phyloP scores from a whole-genome alignment of 2,113 vertebrate species.

The Paramormyrops kingsleyae region DNA sequence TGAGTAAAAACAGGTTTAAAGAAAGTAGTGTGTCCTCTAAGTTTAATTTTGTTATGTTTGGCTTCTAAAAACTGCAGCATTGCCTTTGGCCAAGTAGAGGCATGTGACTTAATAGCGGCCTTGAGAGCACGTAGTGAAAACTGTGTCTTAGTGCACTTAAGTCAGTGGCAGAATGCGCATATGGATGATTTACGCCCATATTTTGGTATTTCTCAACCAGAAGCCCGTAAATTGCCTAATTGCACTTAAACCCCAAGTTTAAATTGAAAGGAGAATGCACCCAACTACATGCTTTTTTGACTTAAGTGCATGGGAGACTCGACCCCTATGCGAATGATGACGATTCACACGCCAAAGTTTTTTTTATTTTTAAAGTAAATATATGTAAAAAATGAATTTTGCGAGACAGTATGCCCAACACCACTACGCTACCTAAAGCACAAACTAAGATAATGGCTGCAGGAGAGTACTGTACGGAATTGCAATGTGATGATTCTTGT shows the following conservation, averaged over 20 bases:
- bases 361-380: not conserved
- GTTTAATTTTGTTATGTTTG: no score
- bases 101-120: no score
- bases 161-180: no score
- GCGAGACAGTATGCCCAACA: not conserved
- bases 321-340: not conserved
- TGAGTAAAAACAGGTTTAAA: no score
- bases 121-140: no score
- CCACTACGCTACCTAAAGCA: not conserved
- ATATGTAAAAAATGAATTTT: not conserved
- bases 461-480: no score
- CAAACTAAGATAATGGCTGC: no score
- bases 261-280: not conserved
- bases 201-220: not conserved
- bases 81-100: not conserved
- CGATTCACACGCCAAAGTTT: not conserved
- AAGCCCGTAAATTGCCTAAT: not conserved
- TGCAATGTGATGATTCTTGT: not conserved
- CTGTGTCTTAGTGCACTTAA: not conserved
- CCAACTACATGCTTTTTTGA: no score
- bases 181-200: not conserved
- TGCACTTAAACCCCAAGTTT: not conserved
- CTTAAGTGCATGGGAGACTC: not conserved
- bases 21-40: no score
- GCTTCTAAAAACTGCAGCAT: not conserved